Evolutionary conservation across 2,797 vertebrate species (phyloP), one percentile per base, ranked within the genome.

Genomic region (Dermochelys coriacea): DNA sequence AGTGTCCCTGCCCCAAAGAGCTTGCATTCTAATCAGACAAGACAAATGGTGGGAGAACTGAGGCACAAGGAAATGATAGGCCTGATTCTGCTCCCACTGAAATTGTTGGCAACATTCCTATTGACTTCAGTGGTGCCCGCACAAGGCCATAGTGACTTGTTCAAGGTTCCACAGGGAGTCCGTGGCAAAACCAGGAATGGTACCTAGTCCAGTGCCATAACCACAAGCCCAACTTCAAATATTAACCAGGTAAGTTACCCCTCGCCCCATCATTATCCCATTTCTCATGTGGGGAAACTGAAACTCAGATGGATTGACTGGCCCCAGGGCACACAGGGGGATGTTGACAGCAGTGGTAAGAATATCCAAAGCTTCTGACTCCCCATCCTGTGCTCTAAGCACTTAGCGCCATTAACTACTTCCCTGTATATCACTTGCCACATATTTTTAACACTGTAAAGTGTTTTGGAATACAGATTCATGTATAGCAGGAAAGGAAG

Each of bases 1-100:
- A 64, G 79, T 34, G 54, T 1, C 15, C 10, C 57, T n/a, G 90
- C 51, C 77, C 64, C 1, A 0, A 5, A 14, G 3, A n/a, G 61
- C 23, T 57, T 1, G 1, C 19, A 2, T 0, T 2, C 5, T 3
- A 14, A 11, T 12, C 0, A 49, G 88, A 4, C 79, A 83, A 80
- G 45, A 64, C 8, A 4, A 5, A 37, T 21, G 34, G 61, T 5
- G 25, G 5, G 82, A 64, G 34, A 29, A 23, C 19, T 6, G 0
- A 0, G 78, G 82, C 71, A 18, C 9, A 19, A 11, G 9, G 19
- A n/a, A 41, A 64, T 12, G 25, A 47, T 8, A 75, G 41, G 71
- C 12, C 41, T 75, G 71, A 27, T 47, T 75, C 71, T 25, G 41
- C 41, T 12, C 37, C 41, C 41, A 8, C 11, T 27, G 71, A 29